phyloP scores from a whole-genome alignment of 2,888 invertebrate genomes.

The Isoperla grammatica region DNA sequence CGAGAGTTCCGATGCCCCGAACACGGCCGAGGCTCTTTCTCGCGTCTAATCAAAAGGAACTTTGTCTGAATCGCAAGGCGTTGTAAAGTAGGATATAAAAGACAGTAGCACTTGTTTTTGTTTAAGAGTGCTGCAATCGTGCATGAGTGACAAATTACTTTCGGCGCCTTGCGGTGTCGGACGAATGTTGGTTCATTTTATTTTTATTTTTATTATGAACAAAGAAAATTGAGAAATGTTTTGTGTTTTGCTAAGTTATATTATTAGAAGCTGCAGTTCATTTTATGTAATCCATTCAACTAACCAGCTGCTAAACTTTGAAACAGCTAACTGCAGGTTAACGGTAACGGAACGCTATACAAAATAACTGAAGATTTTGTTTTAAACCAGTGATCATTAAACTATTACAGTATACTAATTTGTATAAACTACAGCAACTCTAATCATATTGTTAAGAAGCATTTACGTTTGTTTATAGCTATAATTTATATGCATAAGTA shows the following conservation, averaged over 20 bases:
- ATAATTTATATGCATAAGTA: slow-evolving; percentile 2
- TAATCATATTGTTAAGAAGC: slow-evolving; percentile 11
- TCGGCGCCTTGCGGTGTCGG: neutral
- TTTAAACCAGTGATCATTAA: slow-evolving; percentile 7
- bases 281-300: slow-evolving; percentile 2
- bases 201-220: neutral
- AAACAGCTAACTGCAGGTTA: slow-evolving; percentile 1
- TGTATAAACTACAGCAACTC: neutral
- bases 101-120: neutral
- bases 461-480: neutral
- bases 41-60: neutral
- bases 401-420: too few relatives aligned
- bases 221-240: neutral
- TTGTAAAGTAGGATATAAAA: neutral
- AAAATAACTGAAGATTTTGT: slow-evolving; percentile 10
- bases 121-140: neutral
- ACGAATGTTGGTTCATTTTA: neutral
- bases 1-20: neutral
- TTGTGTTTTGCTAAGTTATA: slow-evolving; percentile 5
- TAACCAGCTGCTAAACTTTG: slow-evolving; percentile 3
- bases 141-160: neutral
- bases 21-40: neutral
- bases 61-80: neutral
- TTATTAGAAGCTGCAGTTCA: slow-evolving; percentile 6
- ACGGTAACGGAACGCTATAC: slow-evolving; percentile 13